Conservation (phyloP, 1,140 invertebrate genomes). For the Mactra quadrangularis region DNA sequence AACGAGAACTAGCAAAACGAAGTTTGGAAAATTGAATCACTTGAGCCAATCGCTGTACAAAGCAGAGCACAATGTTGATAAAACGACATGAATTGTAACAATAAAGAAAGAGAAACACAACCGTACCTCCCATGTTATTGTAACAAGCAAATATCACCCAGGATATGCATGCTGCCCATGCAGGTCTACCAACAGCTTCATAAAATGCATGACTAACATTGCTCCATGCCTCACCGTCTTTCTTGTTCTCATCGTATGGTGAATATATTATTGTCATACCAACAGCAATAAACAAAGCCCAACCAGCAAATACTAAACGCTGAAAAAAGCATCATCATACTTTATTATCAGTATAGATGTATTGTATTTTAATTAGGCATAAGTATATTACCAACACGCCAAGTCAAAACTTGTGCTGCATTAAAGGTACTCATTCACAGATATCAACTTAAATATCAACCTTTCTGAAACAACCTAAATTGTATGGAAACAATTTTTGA, state of each 20-base stretch:
- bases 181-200: slow-evolving; percentile 71
- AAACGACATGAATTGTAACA: too few relatives aligned
- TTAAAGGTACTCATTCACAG: too few relatives aligned
- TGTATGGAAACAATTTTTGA: too few relatives aligned
- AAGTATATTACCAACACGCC: too few relatives aligned
- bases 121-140: slow-evolving; percentile 77
- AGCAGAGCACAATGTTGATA: too few relatives aligned
- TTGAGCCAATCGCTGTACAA: too few relatives aligned
- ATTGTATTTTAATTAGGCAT: background rate
- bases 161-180: slow-evolving; percentile 82
- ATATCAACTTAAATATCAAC: too few relatives aligned
- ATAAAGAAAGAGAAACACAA: too few relatives aligned
- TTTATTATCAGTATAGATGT: background rate
- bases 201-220: slow-evolving; percentile 59
- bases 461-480: too few relatives aligned
- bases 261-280: slow-evolving; percentile 70
- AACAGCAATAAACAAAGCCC: slow-evolving; percentile 65
- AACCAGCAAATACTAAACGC: slow-evolving; percentile 67
- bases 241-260: slow-evolving; percentile 68
- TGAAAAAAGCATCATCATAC: slow-evolving; percentile 40
- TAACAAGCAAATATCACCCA: slow-evolving; percentile 85
- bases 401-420: too few relatives aligned
- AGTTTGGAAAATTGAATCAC: too few relatives aligned
- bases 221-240: slow-evolving; percentile 67
- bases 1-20: too few relatives aligned